Evolutionary conservation across 2,797 vertebrate species (phyloP), one percentile per base, ranked within the genome.

Genomic region (Myiotriccus ornatus): DNA sequence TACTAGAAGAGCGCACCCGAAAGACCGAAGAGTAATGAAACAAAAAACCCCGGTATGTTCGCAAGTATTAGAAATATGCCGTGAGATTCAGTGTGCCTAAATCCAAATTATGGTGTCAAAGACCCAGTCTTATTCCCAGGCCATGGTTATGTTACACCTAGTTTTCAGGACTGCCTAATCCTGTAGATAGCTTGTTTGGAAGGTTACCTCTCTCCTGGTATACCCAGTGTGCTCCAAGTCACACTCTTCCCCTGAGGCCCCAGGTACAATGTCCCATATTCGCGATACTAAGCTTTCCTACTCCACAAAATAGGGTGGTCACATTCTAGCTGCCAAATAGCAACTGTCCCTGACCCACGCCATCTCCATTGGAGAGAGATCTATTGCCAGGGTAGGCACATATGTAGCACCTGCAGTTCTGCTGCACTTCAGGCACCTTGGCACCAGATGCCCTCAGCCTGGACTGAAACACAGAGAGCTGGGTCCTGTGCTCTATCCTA

Each of bases 371-470:
- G 57, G 19, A 74, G 37, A 70, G 30, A 17, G 44, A 77, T 3
- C 9, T 30, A 6, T 3, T 30, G 30, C 30, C 1, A 3, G 12
- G n/a, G 9, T 14, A 62, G 30, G 19, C 41, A 30, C 0, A 0
- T 41, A 32, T 1, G 2, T 10, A 70, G 21, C 37, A 55, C 7
- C 30, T 27, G 22, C 0, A 55, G 35, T 21, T 46, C 19, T 35
- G 64, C 71, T 80, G 68, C 35, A 85, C 55, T 74, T 80, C 41
- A 55, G 68, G 35, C 27, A 53, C 24, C 10, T 30, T 49, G 60
- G 23, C 62, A 89, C 14, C 13, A 74, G 32, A 22, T 63, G 32
- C 39, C 41, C 49, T 82, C 41, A 64, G 67, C 53, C 75, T 69
- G 41, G 68, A 39, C 37, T 47, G 37, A 64, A 68, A 44, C 18